Base-by-base conservation (phyloP, 2,113 vertebrate species). In the Oryzias curvinotus region DNA sequence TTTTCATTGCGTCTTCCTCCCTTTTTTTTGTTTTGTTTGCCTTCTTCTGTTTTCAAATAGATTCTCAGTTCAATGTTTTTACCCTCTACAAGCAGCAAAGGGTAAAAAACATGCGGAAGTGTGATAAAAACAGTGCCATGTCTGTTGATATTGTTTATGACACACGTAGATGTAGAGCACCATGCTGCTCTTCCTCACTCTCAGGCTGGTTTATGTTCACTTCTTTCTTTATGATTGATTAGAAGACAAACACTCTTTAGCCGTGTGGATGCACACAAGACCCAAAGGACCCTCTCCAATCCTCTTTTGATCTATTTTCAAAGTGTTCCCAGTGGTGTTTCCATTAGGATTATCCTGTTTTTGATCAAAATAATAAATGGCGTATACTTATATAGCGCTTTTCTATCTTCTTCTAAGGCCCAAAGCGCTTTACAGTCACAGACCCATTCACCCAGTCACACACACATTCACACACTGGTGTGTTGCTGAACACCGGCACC, bases 1-100 rank as follows among this genome's bases (percentile, higher is more conserved):
- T 77, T 81, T 73, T 81, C 75, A 77, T 77, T 87, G 85, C 77
- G 82, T 80, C 68, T 87, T 73, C 71, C 63, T 79, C 75, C 75
- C 68, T 60, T 62, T 80, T 75, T 81, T 61, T 82, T 72, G 49
- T 55, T 74, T 55, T 80, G 64, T 77, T 75, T 75, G 36, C 74
- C 81, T 83, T 69, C 68, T 54, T 57, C 44, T 55, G 65, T 83
- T 82, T 88, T 85, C 79, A 87, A 87, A 86, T 77, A 60, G n/a
- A 69, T 36, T 65, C 58, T 76, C 59, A 55, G 73, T 59, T 63
- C 71, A 77, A 81, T 84, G 73, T 73, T 78, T 78, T 72, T 55
- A 57, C 71, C 71, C 62, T 74, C 71, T 67, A 57, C 68, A 68
- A 81, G 67, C 48, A 15, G 80, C 68, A 54, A 63, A 19, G 55